Evolutionary conservation across 2,113 vertebrate genomes (phyloP), one percentile per base, ranked within the genome.

Genomic region (Struthio camelus): DNA sequence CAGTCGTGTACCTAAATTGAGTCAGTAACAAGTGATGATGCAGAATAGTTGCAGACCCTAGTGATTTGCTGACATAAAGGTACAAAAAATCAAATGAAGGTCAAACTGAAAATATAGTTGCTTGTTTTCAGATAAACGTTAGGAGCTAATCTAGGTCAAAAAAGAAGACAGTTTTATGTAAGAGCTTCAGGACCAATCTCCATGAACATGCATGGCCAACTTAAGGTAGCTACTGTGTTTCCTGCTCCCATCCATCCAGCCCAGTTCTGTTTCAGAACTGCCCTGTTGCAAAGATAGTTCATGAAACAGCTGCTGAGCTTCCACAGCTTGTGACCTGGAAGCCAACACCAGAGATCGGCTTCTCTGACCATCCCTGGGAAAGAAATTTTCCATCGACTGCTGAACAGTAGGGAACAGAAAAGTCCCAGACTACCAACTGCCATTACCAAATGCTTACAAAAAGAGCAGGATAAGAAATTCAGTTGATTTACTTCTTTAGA

Each of bases 1-100:
- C 27, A 58, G 64, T 11, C 44, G 23, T 16, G 5, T 58, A 54
- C 0, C 0, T 19, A 44, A 83, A 67, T 20, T 19, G 30, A 59
- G 58, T 16, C 58, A 54, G 11, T 28, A 58, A 53, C 20, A 64
- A 64, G 6, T 17, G 64, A 11, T 20, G 9, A 18, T 17, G 34
- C 27, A 66, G 24, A 53, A 36, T 59, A 79, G n/a, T 14, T 48
- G 53, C 11, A 56, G 7, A 51, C 17, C 1, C 70, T 51, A 40
- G 27, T 4, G 15, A 56, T 66, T 70, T 56, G 14, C n/a, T 79
- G 44, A 61, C 53, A 53, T 11, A 77, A 25, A 78, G 12, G 27
- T 20, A 73, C 6, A 40, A 27, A 30, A 61, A 70, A 70, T 48
- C 1, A 82, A 58, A 64, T 53, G 24, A 79, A 89, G 46, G 12